A percentile compares a stretch with the other conserved stretches of the same genome.
phyloP scores from a whole-genome alignment of 2,888 invertebrate species.

The Cosmorhoe ocellata region DNA sequence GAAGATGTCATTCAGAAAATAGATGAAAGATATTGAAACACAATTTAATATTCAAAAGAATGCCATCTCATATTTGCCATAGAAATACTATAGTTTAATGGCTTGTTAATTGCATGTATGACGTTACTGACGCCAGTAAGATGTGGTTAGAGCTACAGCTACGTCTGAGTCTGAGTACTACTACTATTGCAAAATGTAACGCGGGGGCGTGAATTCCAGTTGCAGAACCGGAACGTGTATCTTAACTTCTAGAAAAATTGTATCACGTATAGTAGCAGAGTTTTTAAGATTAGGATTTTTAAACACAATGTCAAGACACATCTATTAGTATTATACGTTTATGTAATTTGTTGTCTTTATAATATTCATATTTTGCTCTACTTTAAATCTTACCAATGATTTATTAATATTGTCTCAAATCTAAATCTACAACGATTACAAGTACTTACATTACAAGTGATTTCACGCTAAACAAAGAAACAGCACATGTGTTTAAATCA shows the following conservation, averaged over 20 bases:
- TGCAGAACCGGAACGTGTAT: constrained; percentile 12
- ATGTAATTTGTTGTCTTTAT: too few relatives aligned
- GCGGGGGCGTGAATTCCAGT: constrained; percentile 6
- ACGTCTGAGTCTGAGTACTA: too few relatives aligned
- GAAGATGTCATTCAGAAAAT: constrained; percentile 2
- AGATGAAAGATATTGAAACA: background rate
- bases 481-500: constrained; percentile 23
- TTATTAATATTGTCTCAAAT: too few relatives aligned
- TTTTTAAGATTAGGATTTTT: too few relatives aligned
- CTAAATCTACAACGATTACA: background rate
- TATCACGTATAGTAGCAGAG: background rate
- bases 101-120: too few relatives aligned
- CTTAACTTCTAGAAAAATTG: constrained; percentile 17
- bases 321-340: too few relatives aligned
- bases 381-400: too few relatives aligned
- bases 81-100: too few relatives aligned
- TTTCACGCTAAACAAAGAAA: constrained; percentile 20
- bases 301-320: too few relatives aligned
- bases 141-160: background rate
- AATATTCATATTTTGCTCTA: too few relatives aligned
- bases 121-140: background rate
- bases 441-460: constrained; percentile 5
- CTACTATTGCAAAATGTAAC: constrained; percentile 13
- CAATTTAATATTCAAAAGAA: too few relatives aligned
- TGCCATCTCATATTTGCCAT: too few relatives aligned